phyloP scores from a whole-genome alignment of 2,888 invertebrate genomes.

The Archips crataeganus region DNA sequence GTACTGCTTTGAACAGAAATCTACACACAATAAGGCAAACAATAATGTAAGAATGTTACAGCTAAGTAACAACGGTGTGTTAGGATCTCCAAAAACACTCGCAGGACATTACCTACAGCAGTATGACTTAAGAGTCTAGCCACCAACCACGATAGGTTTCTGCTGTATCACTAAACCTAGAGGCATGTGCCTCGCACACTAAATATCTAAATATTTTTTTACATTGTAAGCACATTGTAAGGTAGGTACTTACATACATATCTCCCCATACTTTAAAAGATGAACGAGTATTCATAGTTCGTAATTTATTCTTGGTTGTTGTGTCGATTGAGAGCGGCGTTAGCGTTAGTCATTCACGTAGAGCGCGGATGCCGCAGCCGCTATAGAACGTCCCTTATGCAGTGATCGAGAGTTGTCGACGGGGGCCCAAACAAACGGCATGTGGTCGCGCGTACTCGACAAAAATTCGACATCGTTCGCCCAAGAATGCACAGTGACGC shows the following conservation, averaged over 20 bases:
- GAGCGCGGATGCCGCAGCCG: slow-evolving; percentile 38
- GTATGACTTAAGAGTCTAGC: not conserved
- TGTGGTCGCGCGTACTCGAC: slow-evolving; percentile 85
- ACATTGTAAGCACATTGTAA: not conserved
- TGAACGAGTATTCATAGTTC: slow-evolving; percentile 17
- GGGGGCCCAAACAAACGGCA: slow-evolving; percentile 83
- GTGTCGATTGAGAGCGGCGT: slow-evolving; percentile 23
- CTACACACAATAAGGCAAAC: not conserved
- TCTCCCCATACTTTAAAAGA: not conserved
- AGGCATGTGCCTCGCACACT: too few relatives aligned
- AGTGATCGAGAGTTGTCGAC: slow-evolving; percentile 54
- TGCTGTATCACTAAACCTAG: not conserved
- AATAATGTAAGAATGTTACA: not conserved
- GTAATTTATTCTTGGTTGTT: slow-evolving; percentile 22
- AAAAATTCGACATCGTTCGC: slow-evolving; percentile 86
- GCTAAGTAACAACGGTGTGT: not conserved
- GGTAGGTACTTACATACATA: not conserved
- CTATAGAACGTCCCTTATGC: slow-evolving; percentile 39
- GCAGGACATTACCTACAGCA: not conserved
- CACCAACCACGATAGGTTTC: not conserved
- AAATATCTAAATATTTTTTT: not conserved
- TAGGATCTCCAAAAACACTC: not conserved
- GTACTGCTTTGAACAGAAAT: not conserved
- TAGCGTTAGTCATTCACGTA: slow-evolving; percentile 30
- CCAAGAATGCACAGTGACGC: slow-evolving; percentile 84